These are phyloP conservation scores for Prunella fulvescens DNA, from an alignment of 2,113 vertebrate species.

Conservation along the genomic window DNA sequence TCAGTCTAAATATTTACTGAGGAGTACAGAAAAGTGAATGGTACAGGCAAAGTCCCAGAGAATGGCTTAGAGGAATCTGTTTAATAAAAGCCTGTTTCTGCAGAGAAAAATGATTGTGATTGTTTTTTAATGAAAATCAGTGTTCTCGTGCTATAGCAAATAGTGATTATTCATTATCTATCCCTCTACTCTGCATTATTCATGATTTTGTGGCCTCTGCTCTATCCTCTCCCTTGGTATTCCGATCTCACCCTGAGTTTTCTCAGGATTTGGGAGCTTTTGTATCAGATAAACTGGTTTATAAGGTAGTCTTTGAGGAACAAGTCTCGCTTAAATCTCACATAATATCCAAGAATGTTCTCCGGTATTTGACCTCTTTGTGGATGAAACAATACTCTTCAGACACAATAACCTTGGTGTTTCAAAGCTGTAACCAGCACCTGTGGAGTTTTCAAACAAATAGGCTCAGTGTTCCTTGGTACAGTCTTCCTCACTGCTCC, in stretches of 20 bases:
- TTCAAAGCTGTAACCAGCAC: not conserved
- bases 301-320: not conserved
- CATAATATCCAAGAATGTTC: constrained; percentile 19
- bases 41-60: not conserved
- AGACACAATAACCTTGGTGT: not conserved
- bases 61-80: not conserved
- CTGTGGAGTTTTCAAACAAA: constrained; percentile 22
- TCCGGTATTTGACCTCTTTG: not conserved
- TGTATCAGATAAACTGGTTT: not conserved
- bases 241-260: not conserved
- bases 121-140: not conserved
- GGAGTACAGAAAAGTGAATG: not conserved
- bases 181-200: not conserved
- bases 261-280: not conserved
- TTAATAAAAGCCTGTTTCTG: not conserved
- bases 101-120: not conserved
- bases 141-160: not conserved
- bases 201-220: not conserved
- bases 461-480: not conserved
- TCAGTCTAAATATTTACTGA: not conserved
- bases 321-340: not conserved
- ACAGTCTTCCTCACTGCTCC: not conserved
- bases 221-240: not conserved
- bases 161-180: not conserved
- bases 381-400: not conserved